phyloP scores from a whole-genome alignment of 2,888 invertebrate species.

The Acleris laterana region DNA sequence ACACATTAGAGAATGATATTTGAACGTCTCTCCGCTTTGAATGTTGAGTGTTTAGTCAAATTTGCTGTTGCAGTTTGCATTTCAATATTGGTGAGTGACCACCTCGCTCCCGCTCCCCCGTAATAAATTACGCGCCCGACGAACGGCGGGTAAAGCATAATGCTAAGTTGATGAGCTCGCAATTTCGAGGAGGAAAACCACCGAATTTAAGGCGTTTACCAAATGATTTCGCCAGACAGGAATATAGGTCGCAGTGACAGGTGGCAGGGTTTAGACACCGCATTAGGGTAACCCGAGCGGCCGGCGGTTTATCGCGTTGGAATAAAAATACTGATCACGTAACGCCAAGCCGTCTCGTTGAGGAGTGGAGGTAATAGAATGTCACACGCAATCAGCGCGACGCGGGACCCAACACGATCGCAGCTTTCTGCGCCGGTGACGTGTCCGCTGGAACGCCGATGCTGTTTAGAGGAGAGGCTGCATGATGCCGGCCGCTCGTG shows the following conservation, averaged over 20 bases:
- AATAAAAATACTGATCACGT: constrained; percentile 77
- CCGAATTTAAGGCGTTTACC: constrained; percentile 22
- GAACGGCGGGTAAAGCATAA: constrained; percentile 18
- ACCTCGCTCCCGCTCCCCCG: constrained; percentile 8
- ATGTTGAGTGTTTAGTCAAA: constrained; percentile 4
- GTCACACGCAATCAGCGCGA: constrained; percentile 60
- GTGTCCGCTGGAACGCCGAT: constrained; percentile 4
- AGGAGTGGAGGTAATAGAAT: constrained; percentile 55
- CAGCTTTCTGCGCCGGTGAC: constrained; percentile 45
- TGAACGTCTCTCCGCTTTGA: constrained; percentile 1
- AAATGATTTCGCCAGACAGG: constrained; percentile 13
- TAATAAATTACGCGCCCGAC: constrained; percentile 14
- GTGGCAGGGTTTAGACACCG: constrained; percentile 62
- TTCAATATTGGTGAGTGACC: constrained; percentile 9
- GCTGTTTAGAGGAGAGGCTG: constrained; percentile 12
- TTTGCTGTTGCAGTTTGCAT: constrained; percentile 17
- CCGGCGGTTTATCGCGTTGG: constrained; percentile 56
- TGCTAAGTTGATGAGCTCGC: constrained; percentile 21
- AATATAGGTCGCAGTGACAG: constrained; percentile 47
- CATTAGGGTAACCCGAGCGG: constrained; percentile 60
- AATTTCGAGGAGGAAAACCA: constrained; percentile 13
- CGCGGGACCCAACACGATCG: constrained; percentile 49
- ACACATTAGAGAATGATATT: background rate
- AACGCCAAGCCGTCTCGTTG: constrained; percentile 52
- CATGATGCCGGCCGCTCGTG: background rate